Evolutionary conservation across 2,113 vertebrate species (phyloP).

Genomic region (Hippocampus barbouri): DNA sequence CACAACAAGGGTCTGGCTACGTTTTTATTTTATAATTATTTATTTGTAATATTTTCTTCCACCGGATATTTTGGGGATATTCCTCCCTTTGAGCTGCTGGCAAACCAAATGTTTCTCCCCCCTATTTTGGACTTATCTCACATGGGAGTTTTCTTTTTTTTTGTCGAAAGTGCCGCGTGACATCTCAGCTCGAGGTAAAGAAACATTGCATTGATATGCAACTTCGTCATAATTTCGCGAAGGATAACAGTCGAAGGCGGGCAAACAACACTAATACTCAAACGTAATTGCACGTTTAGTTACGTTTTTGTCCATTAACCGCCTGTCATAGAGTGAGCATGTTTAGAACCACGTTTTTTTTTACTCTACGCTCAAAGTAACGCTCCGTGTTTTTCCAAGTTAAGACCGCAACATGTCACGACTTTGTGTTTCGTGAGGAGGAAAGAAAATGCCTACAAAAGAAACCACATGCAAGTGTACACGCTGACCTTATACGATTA

Average conservation of each 20-base stretch:
- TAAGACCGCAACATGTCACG: background rate
- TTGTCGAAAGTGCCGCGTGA: slow-evolving; percentile 6
- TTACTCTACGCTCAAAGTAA: background rate
- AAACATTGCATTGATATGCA: background rate
- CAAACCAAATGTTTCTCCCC: background rate
- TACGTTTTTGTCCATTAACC: background rate
- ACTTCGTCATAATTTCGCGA: background rate
- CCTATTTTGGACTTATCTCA: background rate
- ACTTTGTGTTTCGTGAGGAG: too few relatives aligned
- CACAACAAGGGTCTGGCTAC: background rate
- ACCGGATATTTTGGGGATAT: background rate
- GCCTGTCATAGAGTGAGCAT: background rate
- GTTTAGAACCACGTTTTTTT: background rate
- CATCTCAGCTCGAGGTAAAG: background rate
- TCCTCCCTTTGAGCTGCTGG: background rate
- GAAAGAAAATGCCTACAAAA: background rate
- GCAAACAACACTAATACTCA: background rate
- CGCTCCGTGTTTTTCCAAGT: background rate
- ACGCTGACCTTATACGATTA: background rate
- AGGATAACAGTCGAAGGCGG: background rate
- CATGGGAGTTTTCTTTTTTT: background rate
- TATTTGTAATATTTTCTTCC: background rate
- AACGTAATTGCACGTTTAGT: background rate
- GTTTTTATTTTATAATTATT: background rate
- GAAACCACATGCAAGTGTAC: background rate